Base-by-base conservation (phyloP, 2,888 invertebrate species). In the Eupithecia tripunctaria region DNA sequence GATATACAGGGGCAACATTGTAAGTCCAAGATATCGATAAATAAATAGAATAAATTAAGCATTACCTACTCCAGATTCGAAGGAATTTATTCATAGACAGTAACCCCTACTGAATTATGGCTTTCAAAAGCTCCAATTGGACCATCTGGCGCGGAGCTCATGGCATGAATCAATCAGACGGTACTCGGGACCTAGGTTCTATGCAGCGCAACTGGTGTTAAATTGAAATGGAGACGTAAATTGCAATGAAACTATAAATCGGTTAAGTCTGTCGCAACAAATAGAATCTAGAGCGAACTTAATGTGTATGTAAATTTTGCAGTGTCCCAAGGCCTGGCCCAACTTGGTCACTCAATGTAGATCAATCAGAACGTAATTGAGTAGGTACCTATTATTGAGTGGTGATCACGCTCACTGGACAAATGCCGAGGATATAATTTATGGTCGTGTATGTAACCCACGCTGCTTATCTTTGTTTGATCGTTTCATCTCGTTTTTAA, bases 291-390 rank as follows among this genome's bases (percentile, higher is more conserved):
- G 89, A 89, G 86, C 89, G 87, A 86, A 84, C 83, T 84, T 86
- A 90, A 89, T 89, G 88, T 88, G 86, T 87, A 89, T 89, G 88
- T 86, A 88, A 89, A 90, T 90, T 89, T 84, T 84, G 86, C 81
- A 85, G 84, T 82, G 83, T 85, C 83, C 81, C 82, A 82, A 85
- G 84, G 84, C 84, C 83, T 82, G 82, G 82, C 82, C 82, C 82
- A 83, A 83, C 84, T 85, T 85, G 85, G 84, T 78, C 85, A 84
- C 79, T 85, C 79, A 82, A 80, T 82, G 80, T 82, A 85, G 86
- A 87, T 87, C 83, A 82, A 82, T 80, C 79, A 75, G 56, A 74
- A 82, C 83, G 83, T 86, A 84, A 82, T 80, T 82, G 73, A 79
- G 56, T 56, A 56, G 56, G 56, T 56, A 56, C 56, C 70, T 76